phyloP scores from a whole-genome alignment of 2,888 invertebrate species.

The Furcula furcula region DNA sequence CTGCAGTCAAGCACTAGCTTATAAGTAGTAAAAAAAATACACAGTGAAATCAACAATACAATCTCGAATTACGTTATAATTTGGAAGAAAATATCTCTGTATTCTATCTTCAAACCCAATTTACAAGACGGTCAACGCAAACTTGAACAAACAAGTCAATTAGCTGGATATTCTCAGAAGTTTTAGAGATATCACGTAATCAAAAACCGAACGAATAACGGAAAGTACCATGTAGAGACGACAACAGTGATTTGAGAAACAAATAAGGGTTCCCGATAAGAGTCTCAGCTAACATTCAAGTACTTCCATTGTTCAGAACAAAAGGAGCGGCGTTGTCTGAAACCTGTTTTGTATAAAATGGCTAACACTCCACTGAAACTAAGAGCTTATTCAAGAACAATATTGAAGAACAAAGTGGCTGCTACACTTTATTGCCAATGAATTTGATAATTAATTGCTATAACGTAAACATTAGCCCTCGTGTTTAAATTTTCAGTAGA shows the following conservation, averaged over 20 bases:
- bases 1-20: too few relatives aligned
- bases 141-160: conserved; percentile 23
- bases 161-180: conserved; percentile 22
- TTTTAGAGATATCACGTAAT: conserved; percentile 23
- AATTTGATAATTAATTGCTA: conserved; percentile 22
- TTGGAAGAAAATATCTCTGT: too few relatives aligned
- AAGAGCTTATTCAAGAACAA: conserved; percentile 31
- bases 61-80: too few relatives aligned
- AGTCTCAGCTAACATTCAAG: conserved; percentile 62
- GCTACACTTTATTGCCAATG: conserved; percentile 23
- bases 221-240: conserved; percentile 49
- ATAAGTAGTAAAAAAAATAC: too few relatives aligned
- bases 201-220: conserved; percentile 27
- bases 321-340: conserved; percentile 55
- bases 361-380: conserved; percentile 41
- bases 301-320: conserved; percentile 68
- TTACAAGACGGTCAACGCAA: conserved; percentile 12
- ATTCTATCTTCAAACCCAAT: too few relatives aligned
- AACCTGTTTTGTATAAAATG: conserved; percentile 67
- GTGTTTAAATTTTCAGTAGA: conserved; percentile 5
- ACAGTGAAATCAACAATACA: too few relatives aligned
- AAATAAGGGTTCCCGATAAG: conserved; percentile 69
- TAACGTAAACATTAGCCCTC: conserved; percentile 8
- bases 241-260: conserved; percentile 61
- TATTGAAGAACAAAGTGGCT: conserved; percentile 36